phyloP scores from a whole-genome alignment of 2,113 vertebrate species.

The Caracal caracal region DNA sequence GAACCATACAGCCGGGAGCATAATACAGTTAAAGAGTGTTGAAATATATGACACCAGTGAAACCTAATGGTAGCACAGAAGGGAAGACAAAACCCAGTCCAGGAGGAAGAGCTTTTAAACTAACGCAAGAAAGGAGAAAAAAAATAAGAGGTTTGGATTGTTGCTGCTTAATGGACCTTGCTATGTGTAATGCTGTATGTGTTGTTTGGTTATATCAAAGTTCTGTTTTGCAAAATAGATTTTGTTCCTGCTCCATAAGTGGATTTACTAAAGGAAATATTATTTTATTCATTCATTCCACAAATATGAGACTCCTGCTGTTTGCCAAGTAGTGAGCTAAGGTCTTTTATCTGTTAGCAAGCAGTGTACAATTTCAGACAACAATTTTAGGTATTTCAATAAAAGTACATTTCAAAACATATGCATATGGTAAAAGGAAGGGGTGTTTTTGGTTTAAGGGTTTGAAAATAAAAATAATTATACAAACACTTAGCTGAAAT shows the following conservation, averaged over 20 bases:
- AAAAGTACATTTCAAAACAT: slow-evolving; percentile 38
- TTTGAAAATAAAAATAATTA: slow-evolving; percentile 70
- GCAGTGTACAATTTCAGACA: slow-evolving; percentile 1
- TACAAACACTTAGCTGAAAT: slow-evolving; percentile 65
- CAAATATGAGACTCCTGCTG: not conserved
- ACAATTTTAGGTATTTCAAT: slow-evolving; percentile 37
- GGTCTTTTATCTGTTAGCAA: slow-evolving; percentile 18
- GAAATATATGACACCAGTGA: not conserved
- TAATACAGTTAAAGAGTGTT: not conserved
- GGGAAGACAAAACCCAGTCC: not conserved
- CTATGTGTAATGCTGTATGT: not conserved
- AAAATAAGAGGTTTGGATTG: not conserved
- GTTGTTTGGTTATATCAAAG: slow-evolving; percentile 8
- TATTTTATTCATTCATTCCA: slow-evolving; percentile 20
- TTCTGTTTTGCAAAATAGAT: slow-evolving; percentile 38
- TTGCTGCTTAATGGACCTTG: not conserved
- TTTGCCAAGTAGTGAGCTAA: slow-evolving; percentile 40
- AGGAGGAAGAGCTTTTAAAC: not conserved
- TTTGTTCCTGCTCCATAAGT: not conserved
- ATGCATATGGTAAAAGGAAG: slow-evolving; percentile 57
- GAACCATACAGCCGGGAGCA: not conserved
- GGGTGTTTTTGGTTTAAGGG: slow-evolving; percentile 25
- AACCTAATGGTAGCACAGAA: not conserved
- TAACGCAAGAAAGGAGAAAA: not conserved
- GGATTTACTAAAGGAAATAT: slow-evolving; percentile 14